phyloP scores from a whole-genome alignment of 2,888 invertebrate species.

The Nebria brevicollis region DNA sequence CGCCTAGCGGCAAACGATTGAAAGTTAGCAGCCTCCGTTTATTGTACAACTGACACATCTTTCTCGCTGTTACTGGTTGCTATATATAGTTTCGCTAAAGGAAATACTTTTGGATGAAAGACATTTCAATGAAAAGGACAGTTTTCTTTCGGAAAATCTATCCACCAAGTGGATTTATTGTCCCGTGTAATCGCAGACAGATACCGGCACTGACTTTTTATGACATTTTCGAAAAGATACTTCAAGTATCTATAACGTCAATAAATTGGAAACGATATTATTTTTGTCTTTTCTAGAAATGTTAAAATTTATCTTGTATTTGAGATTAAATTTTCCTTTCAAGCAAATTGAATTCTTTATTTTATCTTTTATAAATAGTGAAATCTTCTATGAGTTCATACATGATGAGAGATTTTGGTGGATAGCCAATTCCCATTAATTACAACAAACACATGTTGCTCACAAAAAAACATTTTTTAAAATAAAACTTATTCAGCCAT shows the following conservation, averaged over 20 bases:
- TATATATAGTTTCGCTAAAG: background rate
- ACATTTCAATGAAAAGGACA: background rate
- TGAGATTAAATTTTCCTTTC: background rate
- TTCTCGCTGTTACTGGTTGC: background rate
- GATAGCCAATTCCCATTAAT: too few species aligned
- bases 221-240: background rate
- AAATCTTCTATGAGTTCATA: too few species aligned
- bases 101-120: background rate
- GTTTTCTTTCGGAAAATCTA: background rate
- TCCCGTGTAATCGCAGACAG: slow-evolving; percentile 16
- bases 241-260: background rate
- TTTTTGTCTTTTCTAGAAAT: background rate
- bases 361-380: too few species aligned
- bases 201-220: background rate
- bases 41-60: slow-evolving; percentile 14
- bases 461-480: too few species aligned
- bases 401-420: too few species aligned
- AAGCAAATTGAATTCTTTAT: background rate
- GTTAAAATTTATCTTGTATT: background rate
- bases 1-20: slow-evolving; percentile 4
- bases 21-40: background rate
- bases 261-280: background rate
- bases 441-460: too few species aligned
- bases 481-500: too few species aligned
- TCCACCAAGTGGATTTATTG: slow-evolving; percentile 24